phyloP scores from a whole-genome alignment of 1,140 invertebrate species.

The Drosophila arizonae region DNA sequence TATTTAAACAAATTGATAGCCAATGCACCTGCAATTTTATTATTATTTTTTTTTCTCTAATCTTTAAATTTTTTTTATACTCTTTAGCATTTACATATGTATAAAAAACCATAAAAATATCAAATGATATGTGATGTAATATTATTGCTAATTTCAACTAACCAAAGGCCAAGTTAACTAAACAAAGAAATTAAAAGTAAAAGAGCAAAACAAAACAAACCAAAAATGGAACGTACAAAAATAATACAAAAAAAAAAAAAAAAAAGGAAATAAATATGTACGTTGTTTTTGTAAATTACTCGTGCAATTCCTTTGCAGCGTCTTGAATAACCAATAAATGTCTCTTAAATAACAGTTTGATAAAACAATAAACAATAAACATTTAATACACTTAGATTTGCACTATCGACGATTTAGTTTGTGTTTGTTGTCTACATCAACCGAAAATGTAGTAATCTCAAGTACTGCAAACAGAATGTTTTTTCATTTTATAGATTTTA shows the following conservation, averaged over 20 bases:
- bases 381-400: conserved; percentile 24
- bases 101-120: conserved; percentile 64
- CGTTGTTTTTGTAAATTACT: conserved; percentile 70
- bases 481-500: conserved; percentile 22
- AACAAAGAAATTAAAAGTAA: conserved; percentile 58
- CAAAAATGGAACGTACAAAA: conserved; percentile 57
- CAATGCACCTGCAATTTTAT: conserved; percentile 78
- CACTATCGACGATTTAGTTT: conserved; percentile 58
- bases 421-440: conserved; percentile 59
- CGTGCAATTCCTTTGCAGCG: conserved; percentile 40
- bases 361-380: conserved; percentile 1
- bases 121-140: conserved; percentile 76
- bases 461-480: background rate
- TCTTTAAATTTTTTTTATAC: conserved; percentile 37
- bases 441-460: too few species aligned
- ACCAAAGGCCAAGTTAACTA: conserved; percentile 83
- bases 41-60: conserved; percentile 45
- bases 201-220: conserved; percentile 27
- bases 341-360: conserved; percentile 63
- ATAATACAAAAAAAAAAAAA: conserved; percentile 49
- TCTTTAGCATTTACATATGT: conserved; percentile 66
- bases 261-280: conserved; percentile 19
- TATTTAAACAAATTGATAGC: conserved; percentile 41
- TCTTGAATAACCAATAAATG: conserved; percentile 73
- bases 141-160: conserved; percentile 82